These are phyloP conservation scores for Peromyscus californicus DNA, from an alignment of 2,113 vertebrate genomes.

Conservation along the genomic window DNA sequence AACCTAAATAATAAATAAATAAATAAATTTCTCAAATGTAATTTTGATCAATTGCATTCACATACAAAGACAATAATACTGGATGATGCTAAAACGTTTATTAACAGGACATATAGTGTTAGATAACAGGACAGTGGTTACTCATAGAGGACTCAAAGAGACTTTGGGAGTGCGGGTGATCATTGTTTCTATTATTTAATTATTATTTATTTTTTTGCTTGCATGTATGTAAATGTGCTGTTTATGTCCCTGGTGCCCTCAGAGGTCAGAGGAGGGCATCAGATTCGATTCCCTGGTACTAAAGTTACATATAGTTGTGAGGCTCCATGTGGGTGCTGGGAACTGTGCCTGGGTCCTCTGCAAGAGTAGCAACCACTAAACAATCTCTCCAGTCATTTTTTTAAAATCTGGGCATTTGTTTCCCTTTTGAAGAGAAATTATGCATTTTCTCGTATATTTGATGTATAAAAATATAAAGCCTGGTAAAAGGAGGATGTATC, in stretches of 20 bases:
- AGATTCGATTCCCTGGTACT: not conserved
- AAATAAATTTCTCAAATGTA: not conserved
- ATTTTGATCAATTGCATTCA: not conserved
- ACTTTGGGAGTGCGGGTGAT: not conserved
- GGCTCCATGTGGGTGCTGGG: not conserved
- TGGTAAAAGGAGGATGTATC: not conserved
- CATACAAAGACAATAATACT: not conserved
- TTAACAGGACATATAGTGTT: not conserved
- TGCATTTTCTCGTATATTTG: conserved; percentile 2
- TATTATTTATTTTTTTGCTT: not conserved
- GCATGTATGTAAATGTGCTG: no score
- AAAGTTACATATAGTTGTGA: no score
- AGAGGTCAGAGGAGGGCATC: not conserved
- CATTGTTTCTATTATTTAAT: not conserved
- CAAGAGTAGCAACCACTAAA: not conserved
- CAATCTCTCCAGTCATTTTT: not conserved
- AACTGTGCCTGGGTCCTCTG: not conserved
- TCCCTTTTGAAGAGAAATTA: conserved; percentile 36
- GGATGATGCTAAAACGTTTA: not conserved
- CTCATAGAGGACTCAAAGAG: not conserved
- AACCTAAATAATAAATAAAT: no score
- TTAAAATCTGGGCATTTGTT: not conserved
- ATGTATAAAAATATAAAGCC: not conserved
- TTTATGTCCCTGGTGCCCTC: not conserved
- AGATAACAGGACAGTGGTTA: not conserved